Percentiles rank a stretch among this genome's conserved stretches.
Evolutionary conservation across 2,797 vertebrate genomes (phyloP).

Genomic region (Malacoraja senta): DNA sequence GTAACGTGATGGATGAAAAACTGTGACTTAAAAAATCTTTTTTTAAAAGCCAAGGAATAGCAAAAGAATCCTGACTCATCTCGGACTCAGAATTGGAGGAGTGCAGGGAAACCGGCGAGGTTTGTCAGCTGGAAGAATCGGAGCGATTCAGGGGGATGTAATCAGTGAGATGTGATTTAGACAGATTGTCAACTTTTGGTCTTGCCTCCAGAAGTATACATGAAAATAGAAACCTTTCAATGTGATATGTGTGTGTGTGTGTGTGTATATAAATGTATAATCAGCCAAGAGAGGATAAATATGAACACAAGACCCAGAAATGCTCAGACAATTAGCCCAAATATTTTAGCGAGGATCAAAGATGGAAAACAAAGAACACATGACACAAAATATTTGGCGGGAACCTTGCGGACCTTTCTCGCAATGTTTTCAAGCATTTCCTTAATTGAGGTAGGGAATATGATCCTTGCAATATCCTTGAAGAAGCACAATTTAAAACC

Average conservation of each 20-base stretch:
- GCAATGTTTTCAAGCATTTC: constrained; percentile 11
- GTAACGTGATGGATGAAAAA: no score
- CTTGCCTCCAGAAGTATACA: background rate
- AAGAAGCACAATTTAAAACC: background rate
- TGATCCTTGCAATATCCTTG: background rate
- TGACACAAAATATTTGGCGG: background rate
- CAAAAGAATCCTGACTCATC: no score
- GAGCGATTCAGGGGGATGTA: background rate
- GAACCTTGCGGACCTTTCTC: background rate
- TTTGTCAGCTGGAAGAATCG: no score
- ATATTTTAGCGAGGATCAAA: background rate
- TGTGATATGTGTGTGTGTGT: no score
- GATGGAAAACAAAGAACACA: background rate
- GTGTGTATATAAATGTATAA: no score
- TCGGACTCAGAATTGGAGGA: no score
- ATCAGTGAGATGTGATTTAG: background rate
- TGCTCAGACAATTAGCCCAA: background rate
- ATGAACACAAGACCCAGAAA: background rate
- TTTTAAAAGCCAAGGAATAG: no score
- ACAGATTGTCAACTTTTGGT: background rate
- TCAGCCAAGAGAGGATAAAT: background rate
- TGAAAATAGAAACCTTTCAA: background rate
- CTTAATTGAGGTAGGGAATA: constrained; percentile 23
- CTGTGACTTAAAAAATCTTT: no score
- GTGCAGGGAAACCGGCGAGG: no score